Evolutionary conservation across 2,113 vertebrate species (phyloP), one percentile per base, ranked within the genome.

Genomic region (Sardina pilchardus): DNA sequence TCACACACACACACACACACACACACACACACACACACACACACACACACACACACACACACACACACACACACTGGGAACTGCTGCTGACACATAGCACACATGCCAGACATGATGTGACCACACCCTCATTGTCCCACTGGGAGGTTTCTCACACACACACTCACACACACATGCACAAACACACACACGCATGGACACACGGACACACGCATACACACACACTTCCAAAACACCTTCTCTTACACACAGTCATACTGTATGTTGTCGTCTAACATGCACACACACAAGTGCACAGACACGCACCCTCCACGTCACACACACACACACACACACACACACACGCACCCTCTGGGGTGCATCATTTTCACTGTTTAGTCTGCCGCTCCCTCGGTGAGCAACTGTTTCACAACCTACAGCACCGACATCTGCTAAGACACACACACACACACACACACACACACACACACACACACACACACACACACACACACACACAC

Each of bases 101-200:
- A 86, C 78, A 88, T 90, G 86, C 84, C 89, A 84, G 63, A 50
- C 81, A 44, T 82, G 63, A 82, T 39, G n/a, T 45, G 44, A 47
- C 45, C 45, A 47, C 45, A 47, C 45, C 45, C 36, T 17, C n/a
- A 1, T 14, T 34, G 44, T 42, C 85, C n/a, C 39, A 80, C 47
- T 10, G 34, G 39, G 47, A 36, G 47, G 82, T 36, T 26, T 39
- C 6, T 50, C 19, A 17, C 82, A 24, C 43, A 9, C 42, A 47
- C 45, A 47, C 45, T 12, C 45, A 47, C 45, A 47, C 45, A 47
- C 45, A 39, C 48, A 39, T 48, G 8, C 30, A 14, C 82, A 53
- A 8, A 47, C 45, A 47, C 45, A 42, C 39, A 1, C 39, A 2
- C 39, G 39, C 39, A 2, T 4, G 1, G 2, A 42, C 39, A 42